Percentiles rank a stretch among this genome's conserved stretches.
Conservation (phyloP, 2,888 invertebrate genomes). For the Cetonia aurata region DNA sequence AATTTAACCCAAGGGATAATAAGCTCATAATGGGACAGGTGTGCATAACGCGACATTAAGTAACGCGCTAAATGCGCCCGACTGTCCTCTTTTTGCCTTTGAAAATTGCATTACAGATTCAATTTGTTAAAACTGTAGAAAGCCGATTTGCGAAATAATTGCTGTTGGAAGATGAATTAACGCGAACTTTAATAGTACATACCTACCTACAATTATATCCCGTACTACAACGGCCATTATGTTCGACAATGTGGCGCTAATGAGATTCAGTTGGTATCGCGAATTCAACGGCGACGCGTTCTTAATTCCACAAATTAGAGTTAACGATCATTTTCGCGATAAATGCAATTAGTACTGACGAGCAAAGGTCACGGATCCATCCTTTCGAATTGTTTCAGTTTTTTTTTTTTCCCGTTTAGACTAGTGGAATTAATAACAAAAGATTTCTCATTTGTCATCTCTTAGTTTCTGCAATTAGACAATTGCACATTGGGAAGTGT, state of each 20-base stretch:
- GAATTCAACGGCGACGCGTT: constrained; percentile 32
- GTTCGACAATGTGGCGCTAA: constrained; percentile 38
- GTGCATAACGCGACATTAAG: constrained; percentile 36
- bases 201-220: constrained; percentile 31
- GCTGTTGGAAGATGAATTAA: constrained; percentile 37
- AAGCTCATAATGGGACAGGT: constrained; percentile 39
- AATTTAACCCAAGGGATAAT: constrained; percentile 38
- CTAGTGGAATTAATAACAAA: background rate
- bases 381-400: no score
- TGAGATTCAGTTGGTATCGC: constrained; percentile 32
- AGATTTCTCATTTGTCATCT: no score
- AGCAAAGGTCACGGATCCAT: constrained; percentile 6
- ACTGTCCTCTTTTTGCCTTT: constrained; percentile 14
- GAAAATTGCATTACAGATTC: constrained; percentile 39
- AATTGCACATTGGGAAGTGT: no score
- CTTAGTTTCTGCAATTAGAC: no score
- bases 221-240: constrained; percentile 32
- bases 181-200: constrained; percentile 34
- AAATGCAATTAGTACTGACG: constrained; percentile 29
- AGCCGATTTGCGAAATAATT: constrained; percentile 40
- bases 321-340: constrained; percentile 32
- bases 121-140: constrained; percentile 39
- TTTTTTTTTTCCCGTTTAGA: no score
- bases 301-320: constrained; percentile 37
- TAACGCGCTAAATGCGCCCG: constrained; percentile 32